Percentiles rank a stretch among this genome's conserved stretches.
These are phyloP conservation scores for Centropus unirufus DNA, from an alignment of 2,113 vertebrate genomes.

Conservation along the genomic window DNA sequence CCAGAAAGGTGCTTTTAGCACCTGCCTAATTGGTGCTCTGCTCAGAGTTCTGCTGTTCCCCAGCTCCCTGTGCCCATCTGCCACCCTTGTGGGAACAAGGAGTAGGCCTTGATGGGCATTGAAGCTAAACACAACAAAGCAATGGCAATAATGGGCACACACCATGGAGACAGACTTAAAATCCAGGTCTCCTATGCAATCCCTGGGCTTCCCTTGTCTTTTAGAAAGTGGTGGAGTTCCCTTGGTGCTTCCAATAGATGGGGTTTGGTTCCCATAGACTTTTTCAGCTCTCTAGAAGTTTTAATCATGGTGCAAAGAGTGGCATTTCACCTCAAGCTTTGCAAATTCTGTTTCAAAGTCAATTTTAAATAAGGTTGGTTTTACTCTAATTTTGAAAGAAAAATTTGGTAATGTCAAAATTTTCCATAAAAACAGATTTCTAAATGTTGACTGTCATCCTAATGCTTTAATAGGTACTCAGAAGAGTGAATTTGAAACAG, in stretches of 20 bases:
- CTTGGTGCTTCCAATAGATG: neutral
- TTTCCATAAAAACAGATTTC: neutral
- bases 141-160: neutral
- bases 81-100: neutral
- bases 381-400: slow-evolving; percentile 34
- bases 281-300: neutral
- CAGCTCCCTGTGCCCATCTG: neutral
- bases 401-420: neutral
- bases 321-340: neutral
- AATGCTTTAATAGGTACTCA: slow-evolving; percentile 5
- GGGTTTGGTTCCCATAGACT: neutral
- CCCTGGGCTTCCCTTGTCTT: neutral
- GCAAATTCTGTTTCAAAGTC: neutral
- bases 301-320: neutral
- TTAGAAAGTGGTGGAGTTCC: neutral
- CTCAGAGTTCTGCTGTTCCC: neutral
- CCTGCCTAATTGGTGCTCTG: neutral
- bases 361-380: neutral
- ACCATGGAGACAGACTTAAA: neutral
- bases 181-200: neutral
- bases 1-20: neutral
- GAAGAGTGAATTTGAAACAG: slow-evolving; percentile 6
- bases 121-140: neutral
- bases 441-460: neutral
- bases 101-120: neutral